Evolutionary conservation across 2,888 invertebrate species (phyloP).

Genomic region (Yponomeuta evonymella): DNA sequence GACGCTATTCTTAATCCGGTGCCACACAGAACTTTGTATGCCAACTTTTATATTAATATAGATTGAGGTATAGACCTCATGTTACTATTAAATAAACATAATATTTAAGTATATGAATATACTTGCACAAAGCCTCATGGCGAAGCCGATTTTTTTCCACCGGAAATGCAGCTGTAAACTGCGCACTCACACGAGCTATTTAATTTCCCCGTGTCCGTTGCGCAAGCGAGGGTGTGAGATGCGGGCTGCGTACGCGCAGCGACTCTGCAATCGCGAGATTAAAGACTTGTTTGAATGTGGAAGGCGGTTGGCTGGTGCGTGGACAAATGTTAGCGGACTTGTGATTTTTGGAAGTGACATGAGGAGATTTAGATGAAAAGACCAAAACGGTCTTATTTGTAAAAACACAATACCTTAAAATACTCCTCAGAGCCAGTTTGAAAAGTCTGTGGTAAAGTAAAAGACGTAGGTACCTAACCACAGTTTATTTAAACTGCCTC

Average conservation of each 20-base stretch:
- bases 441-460: too few relatives aligned
- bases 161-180: slow-evolving; percentile 23
- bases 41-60: too few relatives aligned
- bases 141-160: slow-evolving; percentile 21
- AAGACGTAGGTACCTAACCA: too few relatives aligned
- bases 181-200: slow-evolving; percentile 10
- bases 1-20: too few relatives aligned
- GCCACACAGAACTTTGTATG: too few relatives aligned
- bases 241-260: slow-evolving; percentile 40
- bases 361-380: too few relatives aligned
- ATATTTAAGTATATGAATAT: neutral
- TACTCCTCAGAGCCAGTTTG: too few relatives aligned
- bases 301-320: neutral
- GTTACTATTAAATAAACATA: neutral
- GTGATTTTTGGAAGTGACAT: too few relatives aligned
- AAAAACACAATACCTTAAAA: too few relatives aligned
- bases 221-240: slow-evolving; percentile 45
- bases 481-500: too few relatives aligned
- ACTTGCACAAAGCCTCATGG: neutral
- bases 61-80: too few relatives aligned
- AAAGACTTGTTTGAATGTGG: neutral
- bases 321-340: neutral
- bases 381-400: too few relatives aligned
- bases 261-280: slow-evolving; percentile 19
- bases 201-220: slow-evolving; percentile 16